phyloP scores from a whole-genome alignment of 2,113 vertebrate species.

The Recurvirostra avosetta region DNA sequence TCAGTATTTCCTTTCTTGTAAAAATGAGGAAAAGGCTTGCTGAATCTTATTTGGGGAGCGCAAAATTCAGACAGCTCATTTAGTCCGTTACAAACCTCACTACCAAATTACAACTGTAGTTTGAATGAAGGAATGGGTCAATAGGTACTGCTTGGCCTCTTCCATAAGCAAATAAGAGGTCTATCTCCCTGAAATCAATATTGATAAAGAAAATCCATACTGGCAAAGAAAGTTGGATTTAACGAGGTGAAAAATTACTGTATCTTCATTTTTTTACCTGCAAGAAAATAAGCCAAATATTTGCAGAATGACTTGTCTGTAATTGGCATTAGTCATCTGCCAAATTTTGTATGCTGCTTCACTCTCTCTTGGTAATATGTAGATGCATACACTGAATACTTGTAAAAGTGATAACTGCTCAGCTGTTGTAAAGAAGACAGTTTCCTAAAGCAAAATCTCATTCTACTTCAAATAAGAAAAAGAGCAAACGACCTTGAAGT shows the following conservation, averaged over 20 bases:
- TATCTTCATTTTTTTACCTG: not conserved
- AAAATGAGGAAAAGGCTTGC: not conserved
- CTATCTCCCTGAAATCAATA: not conserved
- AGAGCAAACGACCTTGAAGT: not conserved
- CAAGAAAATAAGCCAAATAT: not conserved
- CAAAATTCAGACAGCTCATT: not conserved
- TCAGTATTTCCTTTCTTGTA: not conserved
- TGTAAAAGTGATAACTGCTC: not conserved
- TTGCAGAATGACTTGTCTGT: not conserved
- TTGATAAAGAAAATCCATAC: not conserved
- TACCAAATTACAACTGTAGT: not conserved
- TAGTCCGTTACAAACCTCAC: not conserved
- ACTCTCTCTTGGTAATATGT: not conserved
- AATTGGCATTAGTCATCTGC: not conserved
- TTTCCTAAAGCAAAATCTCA: not conserved
- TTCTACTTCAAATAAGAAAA: not conserved
- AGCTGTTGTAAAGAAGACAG: not conserved
- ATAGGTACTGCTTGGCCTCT: not conserved
- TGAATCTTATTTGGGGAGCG: not conserved
- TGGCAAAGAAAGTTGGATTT: not conserved
- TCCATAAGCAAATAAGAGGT: not conserved
- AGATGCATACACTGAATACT: not conserved
- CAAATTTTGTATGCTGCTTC: not conserved
- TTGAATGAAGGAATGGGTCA: not conserved
- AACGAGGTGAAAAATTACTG: not conserved